Base-by-base conservation (phyloP, 2,113 vertebrate species). In the Dryoscopus gambensis region DNA sequence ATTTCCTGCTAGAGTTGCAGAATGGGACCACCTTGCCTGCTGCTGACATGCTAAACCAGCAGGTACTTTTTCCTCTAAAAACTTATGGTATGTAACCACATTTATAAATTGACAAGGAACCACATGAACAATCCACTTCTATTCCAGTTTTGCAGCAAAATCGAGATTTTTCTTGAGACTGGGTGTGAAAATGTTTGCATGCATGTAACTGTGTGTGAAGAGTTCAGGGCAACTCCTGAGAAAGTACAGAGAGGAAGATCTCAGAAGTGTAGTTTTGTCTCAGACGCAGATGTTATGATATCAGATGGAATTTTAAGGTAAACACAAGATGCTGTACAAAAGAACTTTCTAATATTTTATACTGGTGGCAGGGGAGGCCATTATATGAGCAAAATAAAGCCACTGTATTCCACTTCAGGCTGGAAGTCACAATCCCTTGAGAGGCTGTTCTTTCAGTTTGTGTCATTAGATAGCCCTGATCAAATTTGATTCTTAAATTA, bases 401-500 rank as follows among this genome's bases (percentile, higher is more conserved):
- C 67, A 47, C 64, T 31, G 37, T 53, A 65, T 78, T 63, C 75
- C 64, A 59, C 50, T 78, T 83, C 57, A 65, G 79, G 56, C 69
- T 93, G 60, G 39, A 93, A 82, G 63, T 37, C 15, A 4, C 37
- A 71, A 47, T 76, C 75, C 70, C 65, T 73, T 0, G 11, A 89
- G 84, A 90, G 47, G 62, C 47, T 94, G 27, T 65, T 91, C 62
- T 87, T 94, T 74, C 95, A 64, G 44, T 84, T 89, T 78, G 70
- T 84, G 90, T 63, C 84, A 93, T 93, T 94, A 94, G 69, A 80
- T 84, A 11, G 6, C 69, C 52, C 87, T 84, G 92, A 94, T 91
- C 90, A 84, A 73, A 95, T 94, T 64, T 84, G 62, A 90, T 87
- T 80, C 50, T 46, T 56, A 81, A 87, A 91, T 96, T 94, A 97